Evolutionary conservation across 2,888 invertebrate genomes (phyloP), one percentile per base, ranked within the genome.

Genomic region (Sympetrum striolatum): DNA sequence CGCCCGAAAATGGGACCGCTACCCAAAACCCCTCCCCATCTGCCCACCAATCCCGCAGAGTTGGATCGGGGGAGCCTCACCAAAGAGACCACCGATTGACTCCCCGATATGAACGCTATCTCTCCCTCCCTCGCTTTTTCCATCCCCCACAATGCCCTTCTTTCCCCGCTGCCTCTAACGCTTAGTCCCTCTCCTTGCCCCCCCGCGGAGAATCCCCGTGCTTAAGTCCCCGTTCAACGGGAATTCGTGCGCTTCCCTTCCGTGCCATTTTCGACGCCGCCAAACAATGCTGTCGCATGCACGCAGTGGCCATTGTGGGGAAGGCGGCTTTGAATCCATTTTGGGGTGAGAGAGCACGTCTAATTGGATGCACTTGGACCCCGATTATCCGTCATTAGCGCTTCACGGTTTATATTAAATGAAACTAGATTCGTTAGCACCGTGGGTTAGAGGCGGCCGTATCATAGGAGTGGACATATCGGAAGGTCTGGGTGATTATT

Each of bases 21-120:
- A 22, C 80, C 80, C 80, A 37, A 35, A 31, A 31, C 82, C 35
- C 86, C 86, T 60, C 22, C 25, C 31, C 35, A 37, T 60, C 86
- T 39, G 86, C 60, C 86, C 37, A 73, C 73, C 73, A 73, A 86
- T 86, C 58, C 86, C 86, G 86, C 86, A 86, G 64, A 86, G 86
- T 86, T 64, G 64, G 86, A 37, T 58, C 82, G 82, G 82, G 58
- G 60, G 60, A n/a, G 60, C 64, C 64, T 64, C 64, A 82, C 35
- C 82, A 82, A 64, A 86, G 86, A 64, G 86, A 86, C 35, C 86
- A 60, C 60, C 86, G 86, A 86, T 86, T 86, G 86, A 86, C 60
- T 86, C 86, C 64, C 35, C 86, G 86, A 86, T 86, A 86, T 86
- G 60, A 37, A 60, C 82, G 53, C 82, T 31, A 82, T 58, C 58